Percentiles rank a stretch among this genome's conserved stretches.
Conservation (phyloP, 1,140 invertebrate genomes). For the Elymnias hypermnestra region DNA sequence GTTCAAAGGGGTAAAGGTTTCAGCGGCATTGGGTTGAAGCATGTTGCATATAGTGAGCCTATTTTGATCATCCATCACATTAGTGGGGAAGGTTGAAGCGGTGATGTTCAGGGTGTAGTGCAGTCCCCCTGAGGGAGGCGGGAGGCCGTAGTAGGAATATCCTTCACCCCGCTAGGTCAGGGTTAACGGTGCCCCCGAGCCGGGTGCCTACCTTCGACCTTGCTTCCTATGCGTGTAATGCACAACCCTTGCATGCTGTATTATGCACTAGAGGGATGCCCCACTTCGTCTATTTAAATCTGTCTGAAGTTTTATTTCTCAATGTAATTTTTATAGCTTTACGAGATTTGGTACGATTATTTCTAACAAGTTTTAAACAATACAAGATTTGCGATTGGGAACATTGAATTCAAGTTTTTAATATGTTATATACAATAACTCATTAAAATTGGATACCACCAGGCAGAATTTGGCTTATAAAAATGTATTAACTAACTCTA, state of each 20-base stretch:
- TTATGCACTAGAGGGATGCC: slow-evolving; percentile 34
- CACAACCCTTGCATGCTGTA: slow-evolving; percentile 20
- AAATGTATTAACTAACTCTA: no score
- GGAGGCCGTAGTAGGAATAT: slow-evolving; percentile 67
- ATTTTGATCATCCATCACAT: slow-evolving; percentile 30
- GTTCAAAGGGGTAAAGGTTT: no score
- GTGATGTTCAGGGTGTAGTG: slow-evolving; percentile 49
- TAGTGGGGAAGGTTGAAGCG: slow-evolving; percentile 52
- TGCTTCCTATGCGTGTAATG: slow-evolving; percentile 54
- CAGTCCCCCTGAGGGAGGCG: slow-evolving; percentile 38
- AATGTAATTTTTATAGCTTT: no score
- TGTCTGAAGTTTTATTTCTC: neutral
- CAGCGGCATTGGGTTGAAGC: no score
- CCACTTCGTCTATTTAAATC: neutral
- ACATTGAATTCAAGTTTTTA: no score
- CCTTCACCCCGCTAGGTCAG: slow-evolving; percentile 73
- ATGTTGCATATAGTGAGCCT: slow-evolving; percentile 4
- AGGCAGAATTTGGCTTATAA: no score
- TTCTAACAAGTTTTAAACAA: no score
- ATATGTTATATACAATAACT: no score
- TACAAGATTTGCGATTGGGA: no score
- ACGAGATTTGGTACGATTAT: no score
- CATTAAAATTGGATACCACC: no score
- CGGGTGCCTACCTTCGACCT: slow-evolving; percentile 59
- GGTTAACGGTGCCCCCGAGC: slow-evolving; percentile 67